Evolutionary conservation across 2,113 vertebrate genomes (phyloP).

Genomic region (Psilopsiagon aymara): DNA sequence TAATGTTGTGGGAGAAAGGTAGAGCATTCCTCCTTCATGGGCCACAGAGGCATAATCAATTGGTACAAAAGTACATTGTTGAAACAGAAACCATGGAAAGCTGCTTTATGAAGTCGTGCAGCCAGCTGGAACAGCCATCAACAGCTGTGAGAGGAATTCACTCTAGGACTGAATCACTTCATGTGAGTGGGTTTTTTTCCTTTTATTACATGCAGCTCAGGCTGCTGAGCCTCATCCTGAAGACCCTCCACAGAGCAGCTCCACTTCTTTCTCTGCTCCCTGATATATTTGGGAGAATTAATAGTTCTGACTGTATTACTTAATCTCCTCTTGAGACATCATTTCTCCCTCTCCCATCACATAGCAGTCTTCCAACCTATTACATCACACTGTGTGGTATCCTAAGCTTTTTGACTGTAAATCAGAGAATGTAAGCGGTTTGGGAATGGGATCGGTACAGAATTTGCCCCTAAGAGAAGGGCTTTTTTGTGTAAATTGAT

Average conservation of each 20-base stretch:
- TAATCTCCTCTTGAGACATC: background rate
- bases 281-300: background rate
- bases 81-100: constrained; percentile 47
- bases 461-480: background rate
- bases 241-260: constrained; percentile 7
- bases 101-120: constrained; percentile 42
- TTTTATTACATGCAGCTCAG: background rate
- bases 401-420: background rate
- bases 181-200: background rate
- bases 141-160: constrained; percentile 38
- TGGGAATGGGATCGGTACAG: background rate
- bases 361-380: background rate
- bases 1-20: constrained; percentile 4
- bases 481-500: background rate
- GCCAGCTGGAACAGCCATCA: constrained; percentile 58
- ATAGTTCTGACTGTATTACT: background rate
- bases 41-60: constrained; percentile 49
- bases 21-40: constrained; percentile 7
- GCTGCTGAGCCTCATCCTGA: background rate
- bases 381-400: background rate
- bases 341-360: background rate
- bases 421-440: background rate
- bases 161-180: constrained; percentile 32
- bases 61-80: constrained; percentile 34
- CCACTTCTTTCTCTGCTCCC: background rate